Evolutionary conservation across 2,113 vertebrate species (phyloP).

Genomic region (Pipa parva): DNA sequence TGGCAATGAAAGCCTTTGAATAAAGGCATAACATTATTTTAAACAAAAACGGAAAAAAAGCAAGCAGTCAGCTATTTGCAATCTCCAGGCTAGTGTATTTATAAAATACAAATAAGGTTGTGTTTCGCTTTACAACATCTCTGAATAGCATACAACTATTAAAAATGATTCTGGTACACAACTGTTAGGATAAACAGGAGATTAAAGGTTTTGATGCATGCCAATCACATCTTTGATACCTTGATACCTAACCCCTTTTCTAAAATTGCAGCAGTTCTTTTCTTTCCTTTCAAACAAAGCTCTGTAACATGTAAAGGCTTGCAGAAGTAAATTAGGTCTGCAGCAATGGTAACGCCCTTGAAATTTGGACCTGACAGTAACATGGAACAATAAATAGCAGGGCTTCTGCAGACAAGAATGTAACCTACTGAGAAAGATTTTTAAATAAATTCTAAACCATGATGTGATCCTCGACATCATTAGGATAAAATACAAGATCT

Average conservation of each 20-base stretch:
- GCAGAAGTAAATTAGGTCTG: background rate
- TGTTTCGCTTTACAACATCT: background rate
- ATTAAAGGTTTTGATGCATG: background rate
- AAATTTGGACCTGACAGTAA: conserved; percentile 18
- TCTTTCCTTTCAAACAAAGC: conserved; percentile 5
- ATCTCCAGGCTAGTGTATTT: too few relatives aligned
- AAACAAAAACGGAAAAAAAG: too few relatives aligned
- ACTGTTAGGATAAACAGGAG: background rate
- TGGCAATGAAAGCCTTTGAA: too few relatives aligned
- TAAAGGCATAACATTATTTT: too few relatives aligned
- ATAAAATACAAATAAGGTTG: too few relatives aligned
- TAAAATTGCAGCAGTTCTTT: background rate
- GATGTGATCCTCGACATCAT: background rate
- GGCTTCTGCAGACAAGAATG: background rate
- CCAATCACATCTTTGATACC: background rate
- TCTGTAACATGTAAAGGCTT: conserved; percentile 5
- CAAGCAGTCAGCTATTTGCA: too few relatives aligned
- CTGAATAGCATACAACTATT: background rate
- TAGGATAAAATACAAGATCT: conserved; percentile 6
- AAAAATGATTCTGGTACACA: background rate
- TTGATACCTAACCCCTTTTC: background rate
- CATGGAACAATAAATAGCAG: conserved; percentile 16
- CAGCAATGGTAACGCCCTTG: background rate
- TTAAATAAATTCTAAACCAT: background rate
- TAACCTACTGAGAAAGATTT: background rate